These are phyloP conservation scores for Sesia bembeciformis DNA, from an alignment of 2,888 invertebrate species.

Conservation along the genomic window DNA sequence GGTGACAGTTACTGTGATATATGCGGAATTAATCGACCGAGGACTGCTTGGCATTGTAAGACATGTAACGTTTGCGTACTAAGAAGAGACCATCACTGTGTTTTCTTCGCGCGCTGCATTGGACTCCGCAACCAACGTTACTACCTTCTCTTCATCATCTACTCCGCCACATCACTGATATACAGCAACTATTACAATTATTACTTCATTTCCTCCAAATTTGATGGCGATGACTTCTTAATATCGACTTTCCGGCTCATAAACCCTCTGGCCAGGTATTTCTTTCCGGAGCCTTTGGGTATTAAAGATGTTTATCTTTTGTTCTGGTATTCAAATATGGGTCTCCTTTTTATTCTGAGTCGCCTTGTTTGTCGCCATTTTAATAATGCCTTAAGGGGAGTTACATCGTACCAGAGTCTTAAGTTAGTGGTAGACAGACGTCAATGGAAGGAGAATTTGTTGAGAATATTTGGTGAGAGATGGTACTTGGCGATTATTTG, in stretches of 20 bases:
- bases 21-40: constrained; percentile 81
- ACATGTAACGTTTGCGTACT: constrained; percentile 86
- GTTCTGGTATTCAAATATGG: constrained; percentile 27
- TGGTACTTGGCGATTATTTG: constrained; percentile 82
- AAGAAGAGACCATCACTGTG: constrained; percentile 88
- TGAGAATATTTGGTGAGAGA: constrained; percentile 79
- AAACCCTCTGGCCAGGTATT: constrained; percentile 27
- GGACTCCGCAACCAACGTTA: constrained; percentile 88
- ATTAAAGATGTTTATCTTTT: constrained; percentile 30
- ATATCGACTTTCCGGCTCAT: constrained; percentile 23
- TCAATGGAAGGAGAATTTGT: constrained; percentile 79
- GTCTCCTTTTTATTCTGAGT: constrained; percentile 28
- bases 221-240: constrained; percentile 21
- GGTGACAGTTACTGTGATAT: constrained; percentile 76
- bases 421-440: constrained; percentile 71
- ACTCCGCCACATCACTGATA: constrained; percentile 78
- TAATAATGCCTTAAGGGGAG: constrained; percentile 64
- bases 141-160: constrained; percentile 82
- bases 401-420: constrained; percentile 60
- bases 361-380: constrained; percentile 38
- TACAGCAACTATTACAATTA: constrained; percentile 80
- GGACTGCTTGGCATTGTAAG: constrained; percentile 89
- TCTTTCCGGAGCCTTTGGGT: constrained; percentile 21
- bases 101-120: constrained; percentile 87
- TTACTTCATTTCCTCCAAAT: constrained; percentile 70